Conservation (phyloP, 2,113 vertebrate genomes). For the Pavo muticus region DNA sequence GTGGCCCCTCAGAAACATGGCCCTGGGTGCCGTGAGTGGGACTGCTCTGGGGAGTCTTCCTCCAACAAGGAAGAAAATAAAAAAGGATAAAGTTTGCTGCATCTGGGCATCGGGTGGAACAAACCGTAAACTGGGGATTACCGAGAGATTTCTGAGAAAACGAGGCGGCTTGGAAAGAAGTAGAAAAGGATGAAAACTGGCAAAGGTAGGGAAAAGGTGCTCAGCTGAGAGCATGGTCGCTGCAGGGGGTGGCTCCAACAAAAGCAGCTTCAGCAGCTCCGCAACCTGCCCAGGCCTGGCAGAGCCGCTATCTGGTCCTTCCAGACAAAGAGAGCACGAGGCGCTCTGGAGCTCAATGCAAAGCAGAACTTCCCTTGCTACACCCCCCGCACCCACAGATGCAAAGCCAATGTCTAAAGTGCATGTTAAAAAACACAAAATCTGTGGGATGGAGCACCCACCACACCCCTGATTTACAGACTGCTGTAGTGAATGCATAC, state of each 20-base stretch:
- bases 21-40: rapidly evolving
- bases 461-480: rapidly evolving
- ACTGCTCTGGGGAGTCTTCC: rapidly evolving
- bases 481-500: rapidly evolving
- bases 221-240: not conserved
- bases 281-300: not conserved
- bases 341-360: not conserved
- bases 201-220: rapidly evolving
- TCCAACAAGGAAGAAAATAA: not conserved
- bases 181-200: rapidly evolving
- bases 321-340: conserved; percentile 23
- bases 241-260: not conserved
- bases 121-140: not conserved
- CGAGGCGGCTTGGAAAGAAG: rapidly evolving
- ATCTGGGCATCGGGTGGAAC: rapidly evolving
- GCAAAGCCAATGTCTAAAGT: rapidly evolving
- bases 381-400: not conserved
- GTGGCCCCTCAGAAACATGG: rapidly evolving
- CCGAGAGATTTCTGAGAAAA: not conserved
- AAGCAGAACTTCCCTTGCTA: rapidly evolving
- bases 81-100: rapidly evolving
- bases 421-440: not conserved
- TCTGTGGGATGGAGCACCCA: rapidly evolving
- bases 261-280: not conserved
- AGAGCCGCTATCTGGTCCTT: not conserved